Conservation (phyloP, 2,888 invertebrate genomes). For the Stenichneumon culpator region DNA sequence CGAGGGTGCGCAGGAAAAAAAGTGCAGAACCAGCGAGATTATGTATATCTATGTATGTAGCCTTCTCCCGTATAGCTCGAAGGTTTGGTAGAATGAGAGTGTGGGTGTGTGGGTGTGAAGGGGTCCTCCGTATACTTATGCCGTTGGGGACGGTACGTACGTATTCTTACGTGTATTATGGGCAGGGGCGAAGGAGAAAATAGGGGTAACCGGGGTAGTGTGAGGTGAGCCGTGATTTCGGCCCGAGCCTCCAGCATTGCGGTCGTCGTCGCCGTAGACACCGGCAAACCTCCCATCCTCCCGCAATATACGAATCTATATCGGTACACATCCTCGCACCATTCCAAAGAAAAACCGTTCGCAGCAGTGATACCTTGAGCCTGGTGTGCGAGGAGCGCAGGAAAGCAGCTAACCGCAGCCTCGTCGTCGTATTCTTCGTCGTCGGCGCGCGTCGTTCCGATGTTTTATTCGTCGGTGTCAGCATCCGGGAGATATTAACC, state of each 20-base stretch:
- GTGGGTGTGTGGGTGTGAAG: neutral
- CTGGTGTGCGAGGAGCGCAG: conserved; percentile 19
- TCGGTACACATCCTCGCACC: conserved; percentile 70
- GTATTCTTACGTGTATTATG: conserved; percentile 59
- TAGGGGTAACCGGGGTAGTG: conserved; percentile 16
- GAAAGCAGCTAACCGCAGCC: conserved; percentile 46
- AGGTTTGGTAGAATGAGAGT: conserved; percentile 27
- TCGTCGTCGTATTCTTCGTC: conserved; percentile 50
- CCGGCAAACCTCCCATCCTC: conserved; percentile 48
- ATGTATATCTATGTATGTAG: conserved; percentile 68
- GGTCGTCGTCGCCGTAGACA: conserved; percentile 25
- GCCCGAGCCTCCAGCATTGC: conserved; percentile 30
- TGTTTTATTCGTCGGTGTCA: conserved; percentile 82
- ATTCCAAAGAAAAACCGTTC: conserved; percentile 41
- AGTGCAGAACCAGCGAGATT: conserved; percentile 80
- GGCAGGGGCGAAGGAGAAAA: conserved; percentile 43
- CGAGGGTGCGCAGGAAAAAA: conserved; percentile 71
- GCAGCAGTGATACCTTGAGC: conserved; percentile 48
- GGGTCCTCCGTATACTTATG: conserved; percentile 35
- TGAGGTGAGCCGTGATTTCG: conserved; percentile 52
- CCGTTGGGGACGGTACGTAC: conserved; percentile 21
- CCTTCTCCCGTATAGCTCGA: conserved; percentile 32
- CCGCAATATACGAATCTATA: conserved; percentile 72
- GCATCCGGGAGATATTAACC: conserved; percentile 81
- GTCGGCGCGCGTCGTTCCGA: conserved; percentile 60